These are phyloP conservation scores for Philonicus albiceps DNA, from an alignment of 2,888 invertebrate genomes.

Conservation along the genomic window DNA sequence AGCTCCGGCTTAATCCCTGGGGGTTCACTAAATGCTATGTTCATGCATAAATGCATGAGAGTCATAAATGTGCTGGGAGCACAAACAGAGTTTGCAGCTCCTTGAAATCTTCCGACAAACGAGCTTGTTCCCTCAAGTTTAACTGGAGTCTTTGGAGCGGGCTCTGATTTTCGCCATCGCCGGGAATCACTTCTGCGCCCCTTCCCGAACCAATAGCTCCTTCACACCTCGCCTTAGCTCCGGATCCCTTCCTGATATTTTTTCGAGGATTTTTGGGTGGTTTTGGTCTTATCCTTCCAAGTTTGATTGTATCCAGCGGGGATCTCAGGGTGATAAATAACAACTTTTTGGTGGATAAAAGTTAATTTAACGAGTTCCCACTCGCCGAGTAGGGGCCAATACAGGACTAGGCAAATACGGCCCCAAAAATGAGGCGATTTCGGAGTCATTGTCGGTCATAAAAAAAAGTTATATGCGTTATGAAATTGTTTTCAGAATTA, in stretches of 20 bases:
- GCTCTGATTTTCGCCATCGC: slow-evolving; percentile 37
- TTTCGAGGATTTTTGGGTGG: not conserved
- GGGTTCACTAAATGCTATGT: slow-evolving; percentile 24
- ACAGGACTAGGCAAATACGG: slow-evolving; percentile 1
- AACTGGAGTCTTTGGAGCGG: not conserved
- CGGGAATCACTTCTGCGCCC: slow-evolving; percentile 6
- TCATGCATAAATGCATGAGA: slow-evolving; percentile 40
- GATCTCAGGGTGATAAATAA: slow-evolving; percentile 44
- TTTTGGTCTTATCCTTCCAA: not conserved
- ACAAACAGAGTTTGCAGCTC: slow-evolving; percentile 11
- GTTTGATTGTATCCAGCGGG: slow-evolving; percentile 20
- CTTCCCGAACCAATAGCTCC: not conserved
- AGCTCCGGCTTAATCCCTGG: not conserved
- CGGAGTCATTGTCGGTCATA: slow-evolving; percentile 39
- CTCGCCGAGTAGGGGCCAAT: not conserved
- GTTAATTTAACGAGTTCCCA: slow-evolving; percentile 48
- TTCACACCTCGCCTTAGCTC: not conserved
- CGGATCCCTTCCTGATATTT: not conserved
- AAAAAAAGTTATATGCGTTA: slow-evolving; percentile 40
- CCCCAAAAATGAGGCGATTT: slow-evolving; percentile 10
- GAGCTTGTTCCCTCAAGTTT: slow-evolving; percentile 36
- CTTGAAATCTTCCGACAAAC: slow-evolving; percentile 19
- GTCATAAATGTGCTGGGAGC: slow-evolving; percentile 10
- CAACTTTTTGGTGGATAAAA: slow-evolving; percentile 48
- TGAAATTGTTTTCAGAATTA: slow-evolving; percentile 41